Evolutionary conservation across 64 coral and sea anemone species (phyloP).

Genomic region (Exaiptasia diaphana): DNA sequence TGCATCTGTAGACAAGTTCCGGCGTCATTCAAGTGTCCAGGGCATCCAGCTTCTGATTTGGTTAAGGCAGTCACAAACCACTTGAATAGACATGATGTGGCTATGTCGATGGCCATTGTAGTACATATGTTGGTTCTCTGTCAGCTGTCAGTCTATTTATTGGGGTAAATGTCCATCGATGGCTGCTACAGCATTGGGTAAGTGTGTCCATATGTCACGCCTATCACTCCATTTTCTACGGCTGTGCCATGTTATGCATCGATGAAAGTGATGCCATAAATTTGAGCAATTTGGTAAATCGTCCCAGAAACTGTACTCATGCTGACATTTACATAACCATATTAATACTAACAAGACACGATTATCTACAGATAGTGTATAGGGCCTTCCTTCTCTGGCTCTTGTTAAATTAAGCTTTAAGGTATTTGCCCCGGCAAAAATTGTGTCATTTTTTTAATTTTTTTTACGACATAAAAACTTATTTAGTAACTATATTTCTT

Average conservation of each 20-base stretch:
- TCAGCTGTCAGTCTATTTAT: background rate
- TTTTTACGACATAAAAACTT: too few species aligned
- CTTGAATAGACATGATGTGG: background rate
- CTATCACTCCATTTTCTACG: background rate
- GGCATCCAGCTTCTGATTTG: background rate
- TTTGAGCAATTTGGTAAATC: background rate
- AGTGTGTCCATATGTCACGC: background rate
- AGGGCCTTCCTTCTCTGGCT: background rate
- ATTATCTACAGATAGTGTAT: background rate
- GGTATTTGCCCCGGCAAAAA: too few species aligned
- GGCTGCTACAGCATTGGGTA: background rate
- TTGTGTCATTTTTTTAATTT: too few species aligned
- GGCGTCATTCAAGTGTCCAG: background rate
- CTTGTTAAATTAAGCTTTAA: too few species aligned
- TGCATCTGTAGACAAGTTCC: background rate
- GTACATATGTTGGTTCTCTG: background rate
- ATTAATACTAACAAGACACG: background rate
- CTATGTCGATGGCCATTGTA: too few species aligned
- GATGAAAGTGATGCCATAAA: background rate
- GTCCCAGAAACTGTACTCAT: background rate
- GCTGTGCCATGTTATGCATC: background rate
- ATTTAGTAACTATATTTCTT: too few species aligned
- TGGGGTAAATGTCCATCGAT: background rate
- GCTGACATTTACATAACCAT: background rate
- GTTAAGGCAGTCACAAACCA: background rate